A percentile compares a stretch with the other conserved stretches of the same genome.
Evolutionary conservation across 2,113 vertebrate genomes (phyloP).

Genomic region (Hyperopisus bebe): DNA sequence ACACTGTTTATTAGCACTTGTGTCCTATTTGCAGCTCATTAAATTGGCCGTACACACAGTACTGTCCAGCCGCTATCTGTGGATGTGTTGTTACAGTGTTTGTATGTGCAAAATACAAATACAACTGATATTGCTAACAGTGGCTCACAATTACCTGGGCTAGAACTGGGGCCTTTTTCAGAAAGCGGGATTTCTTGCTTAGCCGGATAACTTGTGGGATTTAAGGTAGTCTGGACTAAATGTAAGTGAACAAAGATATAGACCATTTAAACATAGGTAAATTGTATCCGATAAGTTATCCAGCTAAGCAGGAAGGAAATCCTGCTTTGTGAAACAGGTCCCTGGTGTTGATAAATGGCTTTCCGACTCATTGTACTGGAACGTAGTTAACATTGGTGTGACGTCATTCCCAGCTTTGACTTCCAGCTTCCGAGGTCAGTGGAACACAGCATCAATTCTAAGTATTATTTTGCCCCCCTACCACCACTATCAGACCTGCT

Average conservation of each 20-base stretch:
- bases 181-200: too few relatives aligned
- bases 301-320: neutral
- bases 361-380: neutral
- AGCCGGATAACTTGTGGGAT: too few relatives aligned
- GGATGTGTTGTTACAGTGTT: too few relatives aligned
- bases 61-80: too few relatives aligned
- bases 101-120: too few relatives aligned
- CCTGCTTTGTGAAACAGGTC: too few relatives aligned
- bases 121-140: neutral
- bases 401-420: neutral
- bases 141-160: neutral
- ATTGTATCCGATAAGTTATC: neutral
- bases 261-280: neutral
- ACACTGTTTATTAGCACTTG: too few relatives aligned
- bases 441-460: neutral
- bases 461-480: neutral
- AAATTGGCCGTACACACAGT: too few relatives aligned
- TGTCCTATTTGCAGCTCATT: too few relatives aligned
- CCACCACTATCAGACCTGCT: neutral
- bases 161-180: too few relatives aligned
- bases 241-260: neutral
- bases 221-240: neutral
- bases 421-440: neutral
- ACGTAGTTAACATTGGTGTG: neutral
- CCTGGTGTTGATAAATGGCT: neutral